Base-by-base conservation (phyloP, 1,140 invertebrate genomes). In the Diorhabda carinulata region DNA sequence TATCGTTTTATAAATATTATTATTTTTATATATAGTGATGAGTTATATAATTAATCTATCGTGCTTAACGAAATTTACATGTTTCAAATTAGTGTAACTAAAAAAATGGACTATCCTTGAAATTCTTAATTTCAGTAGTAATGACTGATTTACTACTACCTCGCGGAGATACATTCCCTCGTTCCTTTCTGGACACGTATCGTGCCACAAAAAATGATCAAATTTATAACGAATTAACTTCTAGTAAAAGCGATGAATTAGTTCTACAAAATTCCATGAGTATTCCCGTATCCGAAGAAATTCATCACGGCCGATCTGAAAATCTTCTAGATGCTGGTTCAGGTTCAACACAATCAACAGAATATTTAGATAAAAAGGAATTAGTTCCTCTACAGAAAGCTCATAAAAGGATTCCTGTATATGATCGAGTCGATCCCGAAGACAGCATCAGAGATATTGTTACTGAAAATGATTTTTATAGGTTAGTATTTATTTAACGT, bases 391-490 rank as follows among this genome's bases (percentile, higher is more conserved):
- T 76, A 52, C 75, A 75, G 2, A 77, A 72, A 25, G 69, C 57
- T 56, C 67, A 74, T 57, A 71, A 72, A 45, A 72, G 68, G 62
- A 61, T 67, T 52, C 72, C 76, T 42, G 78, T 77, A 25, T 80
- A 80, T 64, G 86, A 87, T 76, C 77, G 82, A 60, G 80, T 88
- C 69, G 87, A 88, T 77, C 87, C 87, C 8, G 87, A 88, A 73
- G 86, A 88, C 74, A 87, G 86, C 70, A 87, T 89, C 67, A 78
- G 86, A 45, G 87, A 88, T 74, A 88, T 89, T 71, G 83, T 89
- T 58, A 86, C 85, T 3, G 86, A 88, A 71, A 88, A 89, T 77
- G 87, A 88, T 78, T 83, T 88, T 68, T 88, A 87, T 77, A 86
- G 85, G 87, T 88, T 70, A 71, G 68, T 66, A 43, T 4, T 5